A percentile compares a stretch with the other conserved stretches of the same genome.
Conservation (phyloP, 2,113 vertebrate species). For the Scomber scombrus region DNA sequence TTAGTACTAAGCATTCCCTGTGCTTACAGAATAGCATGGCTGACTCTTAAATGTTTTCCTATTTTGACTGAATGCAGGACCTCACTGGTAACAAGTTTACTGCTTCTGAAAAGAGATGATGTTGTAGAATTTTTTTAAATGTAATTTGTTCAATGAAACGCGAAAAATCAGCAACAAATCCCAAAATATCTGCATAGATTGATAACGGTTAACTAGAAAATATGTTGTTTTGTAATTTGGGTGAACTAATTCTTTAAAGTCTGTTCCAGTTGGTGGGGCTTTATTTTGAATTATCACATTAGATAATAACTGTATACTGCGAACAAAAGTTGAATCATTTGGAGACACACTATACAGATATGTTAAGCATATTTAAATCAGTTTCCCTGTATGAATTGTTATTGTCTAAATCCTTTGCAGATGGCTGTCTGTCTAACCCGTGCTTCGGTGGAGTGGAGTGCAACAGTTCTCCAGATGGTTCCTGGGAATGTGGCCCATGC, state of each 20-base stretch:
- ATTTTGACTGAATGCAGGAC: too few species aligned
- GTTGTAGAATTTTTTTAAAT: too few species aligned
- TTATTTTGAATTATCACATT: not conserved
- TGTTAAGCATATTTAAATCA: not conserved
- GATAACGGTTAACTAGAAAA: not conserved
- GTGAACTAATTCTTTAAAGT: not conserved
- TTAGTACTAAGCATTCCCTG: too few species aligned
- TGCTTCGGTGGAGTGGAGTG: constrained; percentile 95
- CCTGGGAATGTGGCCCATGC: constrained; percentile 96
- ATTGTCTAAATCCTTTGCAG: constrained; percentile 75
- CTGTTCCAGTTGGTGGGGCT: not conserved
- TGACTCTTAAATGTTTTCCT: too few species aligned
- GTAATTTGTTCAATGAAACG: too few species aligned
- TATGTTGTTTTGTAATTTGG: not conserved
- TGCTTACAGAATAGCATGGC: too few species aligned
- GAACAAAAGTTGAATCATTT: constrained; percentile 13
- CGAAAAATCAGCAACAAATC: too few species aligned
- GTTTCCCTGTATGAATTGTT: constrained; percentile 22
- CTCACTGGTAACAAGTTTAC: too few species aligned
- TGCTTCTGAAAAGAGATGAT: too few species aligned
- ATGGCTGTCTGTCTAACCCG: constrained; percentile 96
- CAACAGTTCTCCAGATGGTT: constrained; percentile 93
- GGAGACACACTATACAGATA: not conserved
- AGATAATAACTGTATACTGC: not conserved
- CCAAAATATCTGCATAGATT: too few species aligned